Evolutionary conservation across 2,888 invertebrate genomes (phyloP), one percentile per base, ranked within the genome.

Genomic region (Ochlodes sylvanus): DNA sequence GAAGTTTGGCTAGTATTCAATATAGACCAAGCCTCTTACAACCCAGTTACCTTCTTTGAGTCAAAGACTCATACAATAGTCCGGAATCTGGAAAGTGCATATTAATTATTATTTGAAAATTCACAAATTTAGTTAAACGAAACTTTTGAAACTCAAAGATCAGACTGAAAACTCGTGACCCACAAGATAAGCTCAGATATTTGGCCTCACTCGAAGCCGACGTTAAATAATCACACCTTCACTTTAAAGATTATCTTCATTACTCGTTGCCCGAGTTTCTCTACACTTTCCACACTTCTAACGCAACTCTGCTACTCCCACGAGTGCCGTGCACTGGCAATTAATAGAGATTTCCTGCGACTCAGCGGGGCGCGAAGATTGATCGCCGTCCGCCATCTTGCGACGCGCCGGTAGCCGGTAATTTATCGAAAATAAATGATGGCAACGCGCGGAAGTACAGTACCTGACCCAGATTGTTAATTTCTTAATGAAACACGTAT

Each of bases 321-420:
- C 32, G 44, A 61, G 60, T 52, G 47, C 67, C 34, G 34, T 44
- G 55, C 47, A 14, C 50, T 47, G 55, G 55, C 54, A 61, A 67
- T 61, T 67, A 67, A 67, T 61, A 61, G 61, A 61, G 60, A 61
- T 61, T 61, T 67, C 66, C 60, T 55, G 44, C 42, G 61, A 67
- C 54, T 67, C 55, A 54, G 60, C 66, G n/a, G 47, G n/a, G 42
- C 42, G 54, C 19, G 66, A 55, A 61, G 60, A 67, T 61, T 67
- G 66, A 67, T 67, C 66, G 55, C 50, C 41, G 50, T 60, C 61
- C 66, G 58, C 66, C 66, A 66, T 66, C 54, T 67, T 67, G 66
- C 55, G 60, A 55, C 27, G 57, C 27, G 57, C 42, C 60, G 65
- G 58, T 58, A 65, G 41, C 60, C 55, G 66, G 66, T 55, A 55